These are phyloP conservation scores for Eustalomyia histrio DNA, from an alignment of 2,888 invertebrate species.

Conservation along the genomic window DNA sequence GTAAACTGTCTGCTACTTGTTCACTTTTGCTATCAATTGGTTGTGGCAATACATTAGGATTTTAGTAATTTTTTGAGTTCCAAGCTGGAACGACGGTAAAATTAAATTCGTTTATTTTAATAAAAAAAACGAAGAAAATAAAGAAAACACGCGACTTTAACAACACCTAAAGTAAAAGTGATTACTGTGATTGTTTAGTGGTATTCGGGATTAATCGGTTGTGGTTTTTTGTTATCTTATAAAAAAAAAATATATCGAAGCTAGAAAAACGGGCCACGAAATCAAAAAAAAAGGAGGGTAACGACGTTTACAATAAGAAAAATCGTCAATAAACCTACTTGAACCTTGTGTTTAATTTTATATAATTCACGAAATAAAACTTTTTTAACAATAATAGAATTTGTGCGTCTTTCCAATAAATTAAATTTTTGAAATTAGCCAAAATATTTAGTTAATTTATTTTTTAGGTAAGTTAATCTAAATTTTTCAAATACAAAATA, in stretches of 20 bases:
- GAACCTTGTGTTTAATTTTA: not conserved
- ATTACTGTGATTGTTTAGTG: slow-evolving; percentile 41
- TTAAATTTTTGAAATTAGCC: slow-evolving; percentile 10
- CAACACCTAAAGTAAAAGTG: slow-evolving; percentile 53
- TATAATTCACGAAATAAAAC: not conserved
- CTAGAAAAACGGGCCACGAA: slow-evolving; percentile 28
- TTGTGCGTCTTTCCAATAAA: slow-evolving; percentile 2
- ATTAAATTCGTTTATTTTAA: not conserved
- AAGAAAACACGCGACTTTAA: slow-evolving; percentile 44
- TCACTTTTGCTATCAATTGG: slow-evolving; percentile 48
- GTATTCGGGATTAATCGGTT: slow-evolving; percentile 48
- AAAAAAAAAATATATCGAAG: slow-evolving; percentile 20
- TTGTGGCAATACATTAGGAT: slow-evolving; percentile 21
- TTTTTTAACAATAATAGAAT: not conserved
- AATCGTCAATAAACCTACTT: slow-evolving; percentile 23
- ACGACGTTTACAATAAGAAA: slow-evolving; percentile 2
- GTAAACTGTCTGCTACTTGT: slow-evolving; percentile 28
- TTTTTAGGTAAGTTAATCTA: slow-evolving; percentile 31
- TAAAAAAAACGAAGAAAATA: slow-evolving; percentile 29
- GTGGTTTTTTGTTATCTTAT: slow-evolving; percentile 33
- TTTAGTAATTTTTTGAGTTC: slow-evolving; percentile 70
- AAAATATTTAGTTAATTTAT: slow-evolving; percentile 22
- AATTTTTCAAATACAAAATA: too few species aligned
- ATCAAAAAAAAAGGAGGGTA: slow-evolving; percentile 11
- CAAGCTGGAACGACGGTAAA: slow-evolving; percentile 68